Conservation (phyloP, 2,113 vertebrate species). For the Notothenia coriiceps region DNA sequence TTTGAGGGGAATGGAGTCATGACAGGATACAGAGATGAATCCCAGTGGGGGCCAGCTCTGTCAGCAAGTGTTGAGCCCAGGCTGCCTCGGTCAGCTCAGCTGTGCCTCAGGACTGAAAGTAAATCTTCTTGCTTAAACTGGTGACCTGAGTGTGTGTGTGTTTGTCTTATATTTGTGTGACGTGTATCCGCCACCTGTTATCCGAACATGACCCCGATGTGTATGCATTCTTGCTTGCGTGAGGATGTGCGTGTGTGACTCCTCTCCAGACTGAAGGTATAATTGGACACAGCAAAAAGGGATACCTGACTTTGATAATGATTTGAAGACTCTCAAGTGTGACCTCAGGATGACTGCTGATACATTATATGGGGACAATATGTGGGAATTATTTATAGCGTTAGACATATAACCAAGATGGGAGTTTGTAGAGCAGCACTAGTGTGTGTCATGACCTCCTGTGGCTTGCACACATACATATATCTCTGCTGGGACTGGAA, state of each 20-base stretch:
- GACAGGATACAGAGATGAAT: conserved; percentile 56
- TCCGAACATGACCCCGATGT: conserved; percentile 46
- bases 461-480: conserved; percentile 34
- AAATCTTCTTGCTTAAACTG: conserved; percentile 50
- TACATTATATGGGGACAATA: conserved; percentile 58
- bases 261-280: conserved; percentile 29
- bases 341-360: conserved; percentile 66
- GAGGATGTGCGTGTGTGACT: conserved; percentile 15
- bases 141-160: conserved; percentile 13
- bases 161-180: conserved; percentile 27
- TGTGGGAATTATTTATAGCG: conserved; percentile 73
- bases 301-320: conserved; percentile 65
- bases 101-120: conserved; percentile 56
- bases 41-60: conserved; percentile 58
- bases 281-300: conserved; percentile 52
- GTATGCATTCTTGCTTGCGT: conserved; percentile 12
- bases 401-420: conserved; percentile 59
- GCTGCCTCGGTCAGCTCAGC: conserved; percentile 64
- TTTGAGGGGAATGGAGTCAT: conserved; percentile 61
- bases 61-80: conserved; percentile 48
- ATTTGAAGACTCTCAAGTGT: conserved; percentile 53
- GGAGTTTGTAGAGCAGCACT: conserved; percentile 51
- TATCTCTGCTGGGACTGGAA: conserved; percentile 52
- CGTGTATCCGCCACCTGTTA: conserved; percentile 65
- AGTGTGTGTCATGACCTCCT: conserved; percentile 51